These are phyloP conservation scores for Trichosurus vulpecula DNA, from an alignment of 2,797 vertebrate genomes.

Conservation along the genomic window DNA sequence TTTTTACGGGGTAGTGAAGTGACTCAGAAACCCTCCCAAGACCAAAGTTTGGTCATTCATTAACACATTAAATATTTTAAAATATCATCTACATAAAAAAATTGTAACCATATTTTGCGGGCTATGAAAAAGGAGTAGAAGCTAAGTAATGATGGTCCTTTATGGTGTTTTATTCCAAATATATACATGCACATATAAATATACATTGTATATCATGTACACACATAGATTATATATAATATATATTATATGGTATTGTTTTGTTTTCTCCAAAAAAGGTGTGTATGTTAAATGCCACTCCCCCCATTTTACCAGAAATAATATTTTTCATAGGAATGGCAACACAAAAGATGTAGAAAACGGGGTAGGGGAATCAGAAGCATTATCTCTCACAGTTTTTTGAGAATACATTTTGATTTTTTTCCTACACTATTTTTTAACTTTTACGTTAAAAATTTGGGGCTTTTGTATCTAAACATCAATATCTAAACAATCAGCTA, in stretches of 20 bases:
- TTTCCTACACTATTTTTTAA: too few species aligned
- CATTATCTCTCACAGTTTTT: background rate
- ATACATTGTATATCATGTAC: background rate
- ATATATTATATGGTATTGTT: background rate
- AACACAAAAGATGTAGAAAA: constrained; percentile 22
- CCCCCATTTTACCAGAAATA: background rate
- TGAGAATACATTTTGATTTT: background rate
- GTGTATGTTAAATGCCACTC: background rate
- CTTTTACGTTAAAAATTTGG: background rate
- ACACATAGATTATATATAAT: background rate
- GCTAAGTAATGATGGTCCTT: background rate
- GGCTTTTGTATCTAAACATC: background rate
- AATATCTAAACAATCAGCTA: too few species aligned
- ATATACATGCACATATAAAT: background rate
- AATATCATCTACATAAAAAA: background rate
- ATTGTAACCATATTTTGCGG: background rate
- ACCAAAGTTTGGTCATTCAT: background rate
- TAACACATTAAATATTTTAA: background rate
- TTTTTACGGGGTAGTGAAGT: background rate
- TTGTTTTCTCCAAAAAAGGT: background rate
- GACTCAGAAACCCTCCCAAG: background rate
- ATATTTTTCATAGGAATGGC: background rate
- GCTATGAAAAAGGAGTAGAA: background rate
- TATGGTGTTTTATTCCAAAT: background rate
- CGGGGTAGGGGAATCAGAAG: background rate